Conservation (phyloP, 2,888 invertebrate genomes). For the Mechanitis messenoides region DNA sequence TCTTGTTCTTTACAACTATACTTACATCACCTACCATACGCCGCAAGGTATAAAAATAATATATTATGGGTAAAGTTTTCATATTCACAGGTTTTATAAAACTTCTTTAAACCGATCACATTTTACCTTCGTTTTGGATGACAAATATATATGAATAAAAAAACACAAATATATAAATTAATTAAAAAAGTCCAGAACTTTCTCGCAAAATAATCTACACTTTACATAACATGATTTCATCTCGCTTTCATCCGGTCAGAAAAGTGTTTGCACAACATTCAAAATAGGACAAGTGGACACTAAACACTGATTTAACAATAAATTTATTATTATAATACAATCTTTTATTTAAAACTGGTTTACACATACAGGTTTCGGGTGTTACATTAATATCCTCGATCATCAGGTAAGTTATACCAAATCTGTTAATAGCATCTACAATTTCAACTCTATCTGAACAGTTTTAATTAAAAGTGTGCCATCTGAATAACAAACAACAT, state of each 20-base stretch:
- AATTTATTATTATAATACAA: slow-evolving; percentile 2
- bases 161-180: neutral
- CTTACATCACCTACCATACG: slow-evolving; percentile 1
- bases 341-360: slow-evolving; percentile 3
- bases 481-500: slow-evolving; percentile 19
- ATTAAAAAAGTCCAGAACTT: neutral
- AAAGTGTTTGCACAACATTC: neutral
- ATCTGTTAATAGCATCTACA: slow-evolving; percentile 6
- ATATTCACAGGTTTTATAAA: neutral
- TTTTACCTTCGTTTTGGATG: no score
- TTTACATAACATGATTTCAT: slow-evolving; percentile 4
- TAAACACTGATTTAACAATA: slow-evolving; percentile 5
- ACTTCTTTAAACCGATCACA: no score
- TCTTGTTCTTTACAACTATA: slow-evolving; percentile 6
- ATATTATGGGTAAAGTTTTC: slow-evolving; percentile 2
- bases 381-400: neutral
- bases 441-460: slow-evolving; percentile 11
- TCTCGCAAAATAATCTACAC: slow-evolving; percentile 3
- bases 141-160: slow-evolving; percentile 4
- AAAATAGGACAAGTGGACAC: slow-evolving; percentile 1
- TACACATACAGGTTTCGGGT: neutral
- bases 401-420: neutral
- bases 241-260: neutral
- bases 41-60: slow-evolving; percentile 6
- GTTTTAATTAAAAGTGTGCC: slow-evolving; percentile 1